These are phyloP conservation scores for Theonella swinhoei DNA, from an alignment of 37 sponge, comb jelly and placozoan genomes.

Conservation along the genomic window DNA sequence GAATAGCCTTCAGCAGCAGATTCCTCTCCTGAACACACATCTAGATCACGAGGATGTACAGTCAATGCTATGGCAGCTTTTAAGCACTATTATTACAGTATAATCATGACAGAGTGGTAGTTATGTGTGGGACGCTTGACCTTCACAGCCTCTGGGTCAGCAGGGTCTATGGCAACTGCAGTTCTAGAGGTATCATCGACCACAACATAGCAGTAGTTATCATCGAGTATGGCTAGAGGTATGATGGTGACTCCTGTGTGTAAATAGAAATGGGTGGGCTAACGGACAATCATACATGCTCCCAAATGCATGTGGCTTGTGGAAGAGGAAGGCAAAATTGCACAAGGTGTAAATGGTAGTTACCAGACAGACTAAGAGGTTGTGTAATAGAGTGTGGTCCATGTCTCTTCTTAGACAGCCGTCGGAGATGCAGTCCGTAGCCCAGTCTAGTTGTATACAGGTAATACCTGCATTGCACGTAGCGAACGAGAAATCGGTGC, in stretches of 20 bases:
- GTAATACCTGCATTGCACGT: conserved; percentile 31
- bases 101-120: background rate
- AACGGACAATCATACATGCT: background rate
- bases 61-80: background rate
- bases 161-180: conserved; percentile 68
- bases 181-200: conserved; percentile 52
- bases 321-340: background rate
- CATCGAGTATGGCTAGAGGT: conserved; percentile 54
- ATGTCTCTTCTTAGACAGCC: conserved; percentile 9
- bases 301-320: background rate
- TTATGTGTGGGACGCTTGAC: conserved; percentile 17
- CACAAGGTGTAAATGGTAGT: too few species aligned
- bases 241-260: conserved; percentile 45
- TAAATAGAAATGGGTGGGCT: background rate
- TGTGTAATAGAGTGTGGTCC: conserved; percentile 44
- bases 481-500: background rate
- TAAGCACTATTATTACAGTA: background rate
- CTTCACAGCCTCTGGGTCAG: conserved; percentile 53
- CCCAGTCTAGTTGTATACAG: conserved; percentile 59
- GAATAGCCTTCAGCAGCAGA: conserved; percentile 33
- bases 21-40: conserved; percentile 29
- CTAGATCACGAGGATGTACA: conserved; percentile 17
- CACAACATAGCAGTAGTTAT: conserved; percentile 75
- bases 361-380: conserved; percentile 26
- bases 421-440: conserved; percentile 38